Evolutionary conservation across 1,140 invertebrate genomes (phyloP).

Genomic region (Pseudomyrmex pallidus): DNA sequence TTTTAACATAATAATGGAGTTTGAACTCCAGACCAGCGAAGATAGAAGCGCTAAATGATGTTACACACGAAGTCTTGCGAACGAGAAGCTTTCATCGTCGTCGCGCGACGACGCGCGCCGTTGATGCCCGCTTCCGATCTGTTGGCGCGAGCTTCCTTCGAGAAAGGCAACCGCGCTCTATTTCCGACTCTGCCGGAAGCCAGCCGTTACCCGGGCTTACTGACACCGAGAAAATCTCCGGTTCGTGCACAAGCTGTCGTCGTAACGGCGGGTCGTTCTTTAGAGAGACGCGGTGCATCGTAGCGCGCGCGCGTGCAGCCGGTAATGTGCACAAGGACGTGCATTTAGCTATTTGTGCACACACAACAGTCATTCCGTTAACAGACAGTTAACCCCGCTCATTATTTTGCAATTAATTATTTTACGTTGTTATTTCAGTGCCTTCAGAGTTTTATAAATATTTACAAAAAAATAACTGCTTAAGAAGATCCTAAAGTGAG

Average conservation of each 20-base stretch:
- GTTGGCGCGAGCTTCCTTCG: slow-evolving; percentile 26
- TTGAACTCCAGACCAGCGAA: no score
- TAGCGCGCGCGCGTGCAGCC: slow-evolving; percentile 41
- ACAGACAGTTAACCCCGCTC: slow-evolving; percentile 34
- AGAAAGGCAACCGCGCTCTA: slow-evolving; percentile 44
- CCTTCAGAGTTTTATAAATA: no score
- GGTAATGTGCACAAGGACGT: slow-evolving; percentile 41
- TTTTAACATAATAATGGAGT: slow-evolving; percentile 8
- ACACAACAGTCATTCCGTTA: slow-evolving; percentile 6
- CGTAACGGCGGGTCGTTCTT: slow-evolving; percentile 23
- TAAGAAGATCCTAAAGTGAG: no score
- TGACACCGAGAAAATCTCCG: slow-evolving; percentile 60
- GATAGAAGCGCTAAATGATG: neutral
- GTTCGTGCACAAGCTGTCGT: slow-evolving; percentile 48
- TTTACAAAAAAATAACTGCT: no score
- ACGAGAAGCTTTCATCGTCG: slow-evolving; percentile 14
- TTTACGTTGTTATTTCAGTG: neutral
- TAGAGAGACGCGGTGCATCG: neutral
- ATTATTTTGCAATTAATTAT: slow-evolving; percentile 6
- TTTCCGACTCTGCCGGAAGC: slow-evolving; percentile 51
- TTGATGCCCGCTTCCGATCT: slow-evolving; percentile 46
- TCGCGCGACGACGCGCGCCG: neutral
- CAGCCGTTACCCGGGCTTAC: slow-evolving; percentile 52
- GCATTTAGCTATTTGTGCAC: slow-evolving; percentile 33
- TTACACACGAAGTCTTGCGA: slow-evolving; percentile 13